phyloP scores from a whole-genome alignment of 2,797 vertebrate species.

The Orestias chungarensis region DNA sequence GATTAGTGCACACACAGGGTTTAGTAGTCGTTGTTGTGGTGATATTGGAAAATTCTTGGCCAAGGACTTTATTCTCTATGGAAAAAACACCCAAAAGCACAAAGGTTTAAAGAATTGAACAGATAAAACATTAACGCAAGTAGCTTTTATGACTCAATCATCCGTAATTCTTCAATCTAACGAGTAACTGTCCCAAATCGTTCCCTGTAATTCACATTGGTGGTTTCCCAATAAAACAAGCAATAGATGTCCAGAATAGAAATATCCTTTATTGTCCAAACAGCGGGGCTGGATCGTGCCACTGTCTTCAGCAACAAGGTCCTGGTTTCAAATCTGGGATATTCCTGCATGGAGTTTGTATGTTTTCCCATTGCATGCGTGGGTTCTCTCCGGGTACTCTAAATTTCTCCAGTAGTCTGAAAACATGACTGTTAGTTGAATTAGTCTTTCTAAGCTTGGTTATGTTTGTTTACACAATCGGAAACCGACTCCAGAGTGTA shows the following conservation, averaged over 20 bases:
- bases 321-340: too few relatives aligned
- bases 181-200: not conserved
- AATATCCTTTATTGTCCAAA: not conserved
- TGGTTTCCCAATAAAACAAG: not conserved
- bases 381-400: too few relatives aligned
- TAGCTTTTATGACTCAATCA: not conserved
- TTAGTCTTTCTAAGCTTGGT: too few relatives aligned
- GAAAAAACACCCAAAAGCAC: not conserved
- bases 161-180: not conserved
- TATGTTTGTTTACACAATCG: too few relatives aligned
- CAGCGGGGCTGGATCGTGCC: too few relatives aligned
- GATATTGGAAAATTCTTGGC: not conserved
- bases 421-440: too few relatives aligned
- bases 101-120: not conserved
- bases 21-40: rapidly evolving
- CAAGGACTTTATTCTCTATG: not conserved
- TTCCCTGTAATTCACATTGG: not conserved
- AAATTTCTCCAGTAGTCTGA: too few relatives aligned
- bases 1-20: not conserved
- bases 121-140: not conserved
- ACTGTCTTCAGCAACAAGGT: too few relatives aligned
- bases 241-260: not conserved
- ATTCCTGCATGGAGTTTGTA: too few relatives aligned
- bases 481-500: too few relatives aligned
- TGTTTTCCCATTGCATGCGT: too few relatives aligned